Evolutionary conservation across 2,888 invertebrate genomes (phyloP).

Genomic region (Tetanocera ferruginea): DNA sequence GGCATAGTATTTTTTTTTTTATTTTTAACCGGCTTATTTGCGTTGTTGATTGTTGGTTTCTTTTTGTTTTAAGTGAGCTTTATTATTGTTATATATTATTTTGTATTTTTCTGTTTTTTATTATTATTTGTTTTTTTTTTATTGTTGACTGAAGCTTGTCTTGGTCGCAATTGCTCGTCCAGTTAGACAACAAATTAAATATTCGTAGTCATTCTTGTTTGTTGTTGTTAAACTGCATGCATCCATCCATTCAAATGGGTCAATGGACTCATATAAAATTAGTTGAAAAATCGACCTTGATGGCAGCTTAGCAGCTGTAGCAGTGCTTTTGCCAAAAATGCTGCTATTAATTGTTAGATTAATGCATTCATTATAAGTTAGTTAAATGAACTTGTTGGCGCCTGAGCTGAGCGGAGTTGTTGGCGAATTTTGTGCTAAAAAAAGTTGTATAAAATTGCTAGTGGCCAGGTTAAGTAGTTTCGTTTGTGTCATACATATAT

Average conservation of each 20-base stretch:
- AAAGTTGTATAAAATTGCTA: too few relatives aligned
- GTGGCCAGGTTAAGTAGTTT: too few relatives aligned
- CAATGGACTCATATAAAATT: slow-evolving; percentile 61
- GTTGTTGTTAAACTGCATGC: slow-evolving; percentile 12
- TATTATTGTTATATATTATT: not conserved
- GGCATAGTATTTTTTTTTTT: not conserved
- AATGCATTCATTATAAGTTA: too few relatives aligned
- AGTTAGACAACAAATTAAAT: slow-evolving; percentile 34
- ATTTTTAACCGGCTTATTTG: slow-evolving; percentile 34
- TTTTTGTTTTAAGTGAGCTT: not conserved
- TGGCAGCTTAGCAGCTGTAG: slow-evolving; percentile 62
- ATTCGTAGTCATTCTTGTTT: slow-evolving; percentile 20
- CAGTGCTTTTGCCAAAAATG: not conserved
- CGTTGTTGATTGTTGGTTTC: slow-evolving; percentile 27
- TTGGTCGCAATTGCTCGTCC: slow-evolving; percentile 25
- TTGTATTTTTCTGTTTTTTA: slow-evolving; percentile 11
- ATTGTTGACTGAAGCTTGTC: slow-evolving; percentile 38
- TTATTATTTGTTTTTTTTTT: slow-evolving; percentile 48
- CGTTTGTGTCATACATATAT: too few relatives aligned
- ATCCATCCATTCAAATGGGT: slow-evolving; percentile 60
- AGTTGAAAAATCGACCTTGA: slow-evolving; percentile 63
- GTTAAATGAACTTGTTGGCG: too few relatives aligned
- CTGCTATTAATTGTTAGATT: not conserved
- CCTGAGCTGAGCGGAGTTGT: too few relatives aligned
- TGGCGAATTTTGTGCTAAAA: too few relatives aligned